These are phyloP conservation scores for Leptatherina wallacei DNA, from an alignment of 2,797 vertebrate genomes.

Conservation along the genomic window DNA sequence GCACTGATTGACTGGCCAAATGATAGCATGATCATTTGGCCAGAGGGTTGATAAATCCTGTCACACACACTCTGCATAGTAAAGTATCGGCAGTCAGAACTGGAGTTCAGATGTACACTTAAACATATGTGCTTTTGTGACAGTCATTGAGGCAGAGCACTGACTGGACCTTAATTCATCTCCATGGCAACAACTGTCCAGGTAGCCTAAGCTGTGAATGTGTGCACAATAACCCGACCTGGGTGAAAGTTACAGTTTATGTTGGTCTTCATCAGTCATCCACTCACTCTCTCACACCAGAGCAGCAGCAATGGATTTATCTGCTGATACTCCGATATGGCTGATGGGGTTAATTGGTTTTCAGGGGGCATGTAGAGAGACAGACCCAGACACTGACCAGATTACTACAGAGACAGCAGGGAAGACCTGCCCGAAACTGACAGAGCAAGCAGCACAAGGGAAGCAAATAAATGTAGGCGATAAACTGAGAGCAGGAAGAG, in stretches of 20 bases:
- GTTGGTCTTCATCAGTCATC: conserved; percentile 27
- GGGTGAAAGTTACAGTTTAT: conserved; percentile 23
- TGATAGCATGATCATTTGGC: conserved; percentile 53
- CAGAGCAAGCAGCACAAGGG: conserved; percentile 25
- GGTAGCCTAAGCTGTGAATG: conserved; percentile 24
- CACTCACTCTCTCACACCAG: conserved; percentile 21
- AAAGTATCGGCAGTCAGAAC: conserved; percentile 1
- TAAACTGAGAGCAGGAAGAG: conserved; percentile 38
- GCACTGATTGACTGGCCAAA: conserved; percentile 57
- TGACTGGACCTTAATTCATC: conserved; percentile 63
- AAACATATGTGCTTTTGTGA: conserved; percentile 33
- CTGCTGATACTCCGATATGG: conserved; percentile 73
- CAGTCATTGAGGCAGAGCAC: conserved; percentile 64
- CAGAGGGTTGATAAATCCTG: conserved; percentile 71
- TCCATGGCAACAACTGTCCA: conserved; percentile 74
- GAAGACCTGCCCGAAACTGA: conserved; percentile 37
- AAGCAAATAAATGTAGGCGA: conserved; percentile 44
- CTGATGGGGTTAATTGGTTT: conserved; percentile 83
- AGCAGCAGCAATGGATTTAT: conserved; percentile 67
- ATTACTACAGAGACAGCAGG: conserved; percentile 59
- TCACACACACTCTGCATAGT: conserved; percentile 15
- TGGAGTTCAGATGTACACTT: conserved; percentile 6
- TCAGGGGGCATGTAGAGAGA: conserved; percentile 71
- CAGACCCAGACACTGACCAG: conserved; percentile 63
- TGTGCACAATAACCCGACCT: conserved; percentile 16